Conservation (phyloP, 2,888 invertebrate genomes). For the Platypus cylindrus region DNA sequence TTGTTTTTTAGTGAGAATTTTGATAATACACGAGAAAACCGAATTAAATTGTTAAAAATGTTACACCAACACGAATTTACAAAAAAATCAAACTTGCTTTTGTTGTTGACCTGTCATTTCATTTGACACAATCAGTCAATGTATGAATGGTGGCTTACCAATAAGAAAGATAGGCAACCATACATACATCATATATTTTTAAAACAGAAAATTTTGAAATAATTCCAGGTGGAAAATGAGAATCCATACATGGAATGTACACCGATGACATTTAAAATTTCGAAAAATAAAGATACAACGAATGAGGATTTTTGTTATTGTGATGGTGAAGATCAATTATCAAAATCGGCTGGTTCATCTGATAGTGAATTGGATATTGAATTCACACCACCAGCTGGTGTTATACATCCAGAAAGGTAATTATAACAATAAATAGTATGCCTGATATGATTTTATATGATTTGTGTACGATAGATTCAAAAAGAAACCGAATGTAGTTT, state of each 20-base stretch:
- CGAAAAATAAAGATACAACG: constrained; percentile 41
- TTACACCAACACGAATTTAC: too few species aligned
- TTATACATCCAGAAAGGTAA: constrained; percentile 42
- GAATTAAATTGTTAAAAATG: too few species aligned
- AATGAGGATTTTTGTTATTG: constrained; percentile 31
- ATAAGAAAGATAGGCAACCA: neutral
- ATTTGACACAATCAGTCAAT: too few species aligned
- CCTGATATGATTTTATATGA: neutral
- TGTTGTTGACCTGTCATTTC: neutral
- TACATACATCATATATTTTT: neutral
- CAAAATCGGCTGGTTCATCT: constrained; percentile 30
- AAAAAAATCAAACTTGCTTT: too few species aligned
- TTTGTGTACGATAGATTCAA: constrained; percentile 29
- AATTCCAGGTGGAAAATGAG: constrained; percentile 37
- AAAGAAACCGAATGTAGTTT: constrained; percentile 35
- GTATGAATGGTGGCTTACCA: too few species aligned
- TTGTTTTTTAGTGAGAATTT: too few species aligned
- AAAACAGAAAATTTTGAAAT: neutral
- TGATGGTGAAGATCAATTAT: constrained; percentile 8
- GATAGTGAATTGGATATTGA: constrained; percentile 58
- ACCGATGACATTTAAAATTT: constrained; percentile 54
- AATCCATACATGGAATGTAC: constrained; percentile 57
- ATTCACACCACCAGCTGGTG: constrained; percentile 57
- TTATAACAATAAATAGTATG: neutral
- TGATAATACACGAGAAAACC: too few species aligned